phyloP scores from a whole-genome alignment of 2,888 invertebrate genomes.

The Listrodromus nycthemerus region DNA sequence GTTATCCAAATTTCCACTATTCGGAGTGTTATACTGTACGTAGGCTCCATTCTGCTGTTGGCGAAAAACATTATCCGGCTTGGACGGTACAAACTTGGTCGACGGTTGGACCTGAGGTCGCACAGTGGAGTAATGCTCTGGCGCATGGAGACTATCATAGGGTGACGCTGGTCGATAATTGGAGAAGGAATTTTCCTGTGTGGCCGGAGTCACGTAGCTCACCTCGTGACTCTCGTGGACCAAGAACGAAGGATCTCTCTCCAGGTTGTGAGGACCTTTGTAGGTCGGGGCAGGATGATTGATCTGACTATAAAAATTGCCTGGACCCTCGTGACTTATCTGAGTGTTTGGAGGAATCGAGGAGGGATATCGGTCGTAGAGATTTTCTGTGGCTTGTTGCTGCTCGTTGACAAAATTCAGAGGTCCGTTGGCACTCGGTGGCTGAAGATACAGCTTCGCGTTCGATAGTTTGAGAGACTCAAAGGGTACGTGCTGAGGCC shows the following conservation, averaged over 20 bases:
- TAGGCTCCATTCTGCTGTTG: slow-evolving; percentile 39
- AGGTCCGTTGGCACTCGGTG: slow-evolving; percentile 68
- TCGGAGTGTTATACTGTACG: slow-evolving; percentile 27
- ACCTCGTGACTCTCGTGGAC: slow-evolving; percentile 82
- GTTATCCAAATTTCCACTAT: slow-evolving; percentile 52
- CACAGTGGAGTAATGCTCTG: slow-evolving; percentile 73
- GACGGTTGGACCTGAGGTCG: slow-evolving; percentile 64
- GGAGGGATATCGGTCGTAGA: slow-evolving; percentile 72
- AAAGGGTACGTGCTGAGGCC: slow-evolving; percentile 74
- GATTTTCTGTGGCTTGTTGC: slow-evolving; percentile 62
- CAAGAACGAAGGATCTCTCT: slow-evolving; percentile 79
- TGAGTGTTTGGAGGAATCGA: slow-evolving; percentile 63
- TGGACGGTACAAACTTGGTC: slow-evolving; percentile 72
- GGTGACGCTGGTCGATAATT: slow-evolving; percentile 79
- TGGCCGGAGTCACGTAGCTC: slow-evolving; percentile 79
- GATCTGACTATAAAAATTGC: slow-evolving; percentile 78
- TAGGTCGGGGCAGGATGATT: slow-evolving; percentile 77
- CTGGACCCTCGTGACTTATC: slow-evolving; percentile 59
- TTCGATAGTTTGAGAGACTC: slow-evolving; percentile 75
- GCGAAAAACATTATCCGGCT: slow-evolving; percentile 52
- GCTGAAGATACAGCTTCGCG: slow-evolving; percentile 75
- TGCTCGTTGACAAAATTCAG: slow-evolving; percentile 70
- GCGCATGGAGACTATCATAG: slow-evolving; percentile 75
- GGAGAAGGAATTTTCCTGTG: slow-evolving; percentile 67
- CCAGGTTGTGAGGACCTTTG: slow-evolving; percentile 74